phyloP scores from a whole-genome alignment of 1,140 invertebrate genomes.

The Pseudomyrmex concolor region DNA sequence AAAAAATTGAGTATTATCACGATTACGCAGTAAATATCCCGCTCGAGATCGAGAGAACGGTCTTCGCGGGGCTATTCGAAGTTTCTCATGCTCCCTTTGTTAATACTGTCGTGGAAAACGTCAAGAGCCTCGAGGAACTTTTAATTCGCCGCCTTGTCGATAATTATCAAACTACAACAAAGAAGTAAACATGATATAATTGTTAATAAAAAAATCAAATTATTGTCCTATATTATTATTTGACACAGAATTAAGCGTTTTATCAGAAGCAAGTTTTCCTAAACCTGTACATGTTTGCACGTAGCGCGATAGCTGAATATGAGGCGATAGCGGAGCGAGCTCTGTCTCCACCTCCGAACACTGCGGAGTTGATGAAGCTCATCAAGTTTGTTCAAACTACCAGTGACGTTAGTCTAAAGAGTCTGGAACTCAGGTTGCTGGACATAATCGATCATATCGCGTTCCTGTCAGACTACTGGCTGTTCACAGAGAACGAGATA shows the following conservation, averaged over 20 bases:
- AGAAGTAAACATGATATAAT: slow-evolving; percentile 86
- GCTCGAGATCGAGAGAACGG: slow-evolving; percentile 87
- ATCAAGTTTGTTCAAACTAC: slow-evolving; percentile 91
- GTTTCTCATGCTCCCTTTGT: slow-evolving; percentile 93
- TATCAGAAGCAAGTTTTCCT: neutral
- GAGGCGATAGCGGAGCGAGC: slow-evolving; percentile 91
- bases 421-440: slow-evolving; percentile 92
- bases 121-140: slow-evolving; percentile 89
- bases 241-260: neutral
- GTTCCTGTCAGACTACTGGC: slow-evolving; percentile 92
- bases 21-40: slow-evolving; percentile 88
- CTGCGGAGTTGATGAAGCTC: slow-evolving; percentile 93
- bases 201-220: neutral
- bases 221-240: neutral
- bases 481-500: slow-evolving; percentile 92
- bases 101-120: slow-evolving; percentile 88
- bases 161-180: slow-evolving; percentile 91
- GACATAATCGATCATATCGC: slow-evolving; percentile 88
- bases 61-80: slow-evolving; percentile 94
- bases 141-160: slow-evolving; percentile 90
- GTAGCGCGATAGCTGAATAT: slow-evolving; percentile 93
- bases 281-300: slow-evolving; percentile 53
- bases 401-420: slow-evolving; percentile 88
- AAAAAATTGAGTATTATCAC: slow-evolving; percentile 88
- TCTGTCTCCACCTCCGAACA: slow-evolving; percentile 91